Base-by-base conservation (phyloP, 2,113 vertebrate species). In the Microcebus griseorufus region DNA sequence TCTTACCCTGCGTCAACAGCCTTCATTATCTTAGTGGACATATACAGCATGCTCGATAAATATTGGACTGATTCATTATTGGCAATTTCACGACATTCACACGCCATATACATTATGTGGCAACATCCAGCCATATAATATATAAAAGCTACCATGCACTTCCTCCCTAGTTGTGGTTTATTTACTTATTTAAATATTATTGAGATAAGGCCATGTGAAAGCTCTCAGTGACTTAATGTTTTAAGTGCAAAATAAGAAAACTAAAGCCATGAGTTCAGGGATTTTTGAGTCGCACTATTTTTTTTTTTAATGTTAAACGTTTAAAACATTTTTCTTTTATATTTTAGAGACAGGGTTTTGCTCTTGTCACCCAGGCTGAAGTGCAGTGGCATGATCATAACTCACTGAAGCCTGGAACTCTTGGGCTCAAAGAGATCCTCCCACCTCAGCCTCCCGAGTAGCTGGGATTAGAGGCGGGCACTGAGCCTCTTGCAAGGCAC, bases 241-340 rank as follows among this genome's bases (percentile, higher is more conserved):
- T 88, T 37, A 83, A 92, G 32, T 87, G 4, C 17, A 92, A 95
- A 80, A 48, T 23, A 84, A 72, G 62, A 88, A 95, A 80, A 90
- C 9, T 32, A 86, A 93, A 83, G 18, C 2, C 23, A 14, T 7
- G 2, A 25, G 17, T 85, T 90, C 13, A 91, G 22, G 4, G 25
- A 60, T 69, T 88, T 95, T 85, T 96, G 64, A 69, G 62, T 84
- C 55, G 29, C 6, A 11, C n/a, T 89, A 70, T 48, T 27, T 39
- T 53, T 27, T 27, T 5, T 64, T 64, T 64, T 64, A 62, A 62
- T 62, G 27, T 62, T 27, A 62, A 27, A 62, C 11, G 23, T 62
- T 58, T 58, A 3, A 13, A 53, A 53, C 3, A 2, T 10, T 10
- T 48, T 48, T 25, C 10, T 29, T 64, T 64, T 3, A 29, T 64